phyloP scores from a whole-genome alignment of 2,797 vertebrate species.

The Peromyscus nudipes region DNA sequence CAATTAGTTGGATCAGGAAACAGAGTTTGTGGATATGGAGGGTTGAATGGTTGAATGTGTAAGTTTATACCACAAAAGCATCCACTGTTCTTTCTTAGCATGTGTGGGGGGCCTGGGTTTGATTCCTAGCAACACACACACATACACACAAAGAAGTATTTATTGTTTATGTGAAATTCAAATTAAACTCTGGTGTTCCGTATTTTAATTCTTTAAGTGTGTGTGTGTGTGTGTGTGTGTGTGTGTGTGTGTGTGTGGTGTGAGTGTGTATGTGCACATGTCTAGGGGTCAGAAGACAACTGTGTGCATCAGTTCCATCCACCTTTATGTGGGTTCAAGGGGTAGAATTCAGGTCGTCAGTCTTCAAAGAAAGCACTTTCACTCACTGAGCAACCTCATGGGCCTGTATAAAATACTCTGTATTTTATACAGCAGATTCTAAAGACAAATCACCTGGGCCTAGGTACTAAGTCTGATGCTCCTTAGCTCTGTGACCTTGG shows the following conservation, averaged over 20 bases:
- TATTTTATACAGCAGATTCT: background rate
- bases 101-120: background rate
- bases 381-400: background rate
- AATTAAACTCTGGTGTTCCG: background rate
- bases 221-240: background rate
- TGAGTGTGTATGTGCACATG: background rate
- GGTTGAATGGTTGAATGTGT: background rate
- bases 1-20: background rate
- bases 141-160: background rate
- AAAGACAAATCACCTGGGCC: background rate
- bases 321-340: background rate
- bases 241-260: background rate
- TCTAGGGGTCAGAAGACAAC: background rate
- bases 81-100: background rate
- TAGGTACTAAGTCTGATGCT: background rate
- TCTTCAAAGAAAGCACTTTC: background rate
- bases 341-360: background rate
- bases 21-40: background rate
- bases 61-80: background rate
- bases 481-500: background rate
- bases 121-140: background rate
- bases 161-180: constrained; percentile 53
- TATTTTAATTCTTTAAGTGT: constrained; percentile 16
- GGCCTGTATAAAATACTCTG: background rate
- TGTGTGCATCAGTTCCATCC: background rate